Conservation (phyloP, 1,140 invertebrate species). For the Theocolax elegans region DNA sequence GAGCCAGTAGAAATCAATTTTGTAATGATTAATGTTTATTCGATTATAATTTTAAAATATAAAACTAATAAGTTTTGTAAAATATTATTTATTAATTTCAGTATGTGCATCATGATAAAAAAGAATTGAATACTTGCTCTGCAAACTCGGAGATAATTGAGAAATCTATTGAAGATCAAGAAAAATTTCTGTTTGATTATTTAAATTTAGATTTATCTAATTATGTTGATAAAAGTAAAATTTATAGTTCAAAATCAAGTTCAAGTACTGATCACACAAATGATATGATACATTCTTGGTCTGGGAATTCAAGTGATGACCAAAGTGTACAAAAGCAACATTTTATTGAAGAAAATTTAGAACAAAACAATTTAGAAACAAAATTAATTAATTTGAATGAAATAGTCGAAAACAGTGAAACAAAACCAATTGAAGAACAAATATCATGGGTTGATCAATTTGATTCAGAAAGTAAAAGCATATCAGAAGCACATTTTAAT, state of each 20-base stretch:
- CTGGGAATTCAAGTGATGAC: slow-evolving; percentile 31
- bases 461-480: slow-evolving; percentile 44
- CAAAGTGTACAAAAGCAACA: neutral
- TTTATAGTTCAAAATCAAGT: slow-evolving; percentile 44
- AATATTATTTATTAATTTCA: neutral
- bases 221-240: slow-evolving; percentile 57
- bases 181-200: slow-evolving; percentile 67
- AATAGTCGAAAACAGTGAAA: slow-evolving; percentile 58
- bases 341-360: neutral
- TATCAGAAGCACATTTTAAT: slow-evolving; percentile 55
- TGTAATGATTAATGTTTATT: no score
- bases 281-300: slow-evolving; percentile 16
- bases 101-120: slow-evolving; percentile 2
- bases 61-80: no score
- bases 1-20: slow-evolving; percentile 1
- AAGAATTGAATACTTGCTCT: no score
- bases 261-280: slow-evolving; percentile 39
- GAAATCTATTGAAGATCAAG: slow-evolving; percentile 69
- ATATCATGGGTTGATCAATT: slow-evolving; percentile 39
- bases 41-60: neutral
- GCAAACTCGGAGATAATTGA: slow-evolving; percentile 68
- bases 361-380: slow-evolving; percentile 43
- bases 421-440: slow-evolving; percentile 48
- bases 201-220: slow-evolving; percentile 66
- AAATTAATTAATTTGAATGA: slow-evolving; percentile 57